Conservation (phyloP, 2,888 invertebrate species). For the Notocelia uddmanniana region DNA sequence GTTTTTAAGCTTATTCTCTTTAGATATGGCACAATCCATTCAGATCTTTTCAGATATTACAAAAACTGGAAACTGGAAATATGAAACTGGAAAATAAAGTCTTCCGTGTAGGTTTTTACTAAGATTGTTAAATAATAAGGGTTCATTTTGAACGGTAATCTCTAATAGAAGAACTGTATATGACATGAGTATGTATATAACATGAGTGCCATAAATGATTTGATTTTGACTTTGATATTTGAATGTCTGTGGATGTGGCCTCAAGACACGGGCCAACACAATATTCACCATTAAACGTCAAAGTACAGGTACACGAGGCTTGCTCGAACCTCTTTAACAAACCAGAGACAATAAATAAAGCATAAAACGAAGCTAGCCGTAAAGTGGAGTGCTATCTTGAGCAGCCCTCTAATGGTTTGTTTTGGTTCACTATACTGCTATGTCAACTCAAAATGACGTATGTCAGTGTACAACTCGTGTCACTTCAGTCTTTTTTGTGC, state of each 20-base stretch:
- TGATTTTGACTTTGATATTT: too few relatives aligned
- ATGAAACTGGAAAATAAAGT: too few relatives aligned
- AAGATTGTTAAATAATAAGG: too few relatives aligned
- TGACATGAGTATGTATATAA: too few relatives aligned
- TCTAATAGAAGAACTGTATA: too few relatives aligned
- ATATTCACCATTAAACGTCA: not conserved
- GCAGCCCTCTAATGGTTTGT: slow-evolving; percentile 80
- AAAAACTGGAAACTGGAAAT: too few relatives aligned
- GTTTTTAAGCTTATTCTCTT: too few relatives aligned
- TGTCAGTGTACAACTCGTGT: not conserved
- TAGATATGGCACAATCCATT: too few relatives aligned
- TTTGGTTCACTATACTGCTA: slow-evolving; percentile 74
- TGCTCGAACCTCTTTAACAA: slow-evolving; percentile 51
- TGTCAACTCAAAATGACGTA: slow-evolving; percentile 72
- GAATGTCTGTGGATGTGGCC: not conserved
- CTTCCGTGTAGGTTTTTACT: too few relatives aligned
- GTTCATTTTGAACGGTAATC: too few relatives aligned
- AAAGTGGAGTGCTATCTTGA: slow-evolving; percentile 78
- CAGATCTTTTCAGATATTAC: too few relatives aligned
- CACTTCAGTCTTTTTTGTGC: slow-evolving; percentile 17
- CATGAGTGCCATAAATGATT: too few relatives aligned
- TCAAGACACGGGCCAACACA: not conserved
- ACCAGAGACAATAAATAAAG: slow-evolving; percentile 68
- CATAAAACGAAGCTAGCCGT: slow-evolving; percentile 72
- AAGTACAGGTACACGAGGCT: slow-evolving; percentile 32